Conservation (phyloP, 2,888 invertebrate species). For the Byasa hedistus region DNA sequence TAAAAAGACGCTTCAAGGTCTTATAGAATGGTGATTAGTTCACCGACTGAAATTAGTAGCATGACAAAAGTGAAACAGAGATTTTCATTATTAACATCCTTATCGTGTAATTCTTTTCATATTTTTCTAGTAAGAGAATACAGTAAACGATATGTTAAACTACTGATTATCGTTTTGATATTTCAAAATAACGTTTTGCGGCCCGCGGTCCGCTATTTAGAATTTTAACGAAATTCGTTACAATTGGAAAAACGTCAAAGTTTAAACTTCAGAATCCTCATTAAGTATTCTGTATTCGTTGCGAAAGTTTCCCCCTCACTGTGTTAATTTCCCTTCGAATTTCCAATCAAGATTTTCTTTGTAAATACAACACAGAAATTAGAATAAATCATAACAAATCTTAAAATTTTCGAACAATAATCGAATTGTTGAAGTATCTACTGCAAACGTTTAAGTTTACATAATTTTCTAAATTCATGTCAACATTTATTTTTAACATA, state of each 20-base stretch:
- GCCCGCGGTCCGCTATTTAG: not conserved
- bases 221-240: not conserved
- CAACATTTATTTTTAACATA: too few relatives aligned
- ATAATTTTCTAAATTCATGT: too few relatives aligned
- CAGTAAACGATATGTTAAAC: too few relatives aligned
- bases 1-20: too few relatives aligned
- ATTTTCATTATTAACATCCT: too few relatives aligned
- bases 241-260: not conserved
- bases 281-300: slow-evolving; percentile 6
- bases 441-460: not conserved
- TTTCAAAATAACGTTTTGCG: not conserved
- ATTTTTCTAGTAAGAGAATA: too few relatives aligned
- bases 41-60: too few relatives aligned
- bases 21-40: too few relatives aligned
- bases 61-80: too few relatives aligned
- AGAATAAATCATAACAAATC: not conserved
- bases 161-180: not conserved
- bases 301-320: not conserved
- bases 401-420: not conserved
- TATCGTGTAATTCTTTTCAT: too few relatives aligned
- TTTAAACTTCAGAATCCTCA: not conserved
- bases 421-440: not conserved
- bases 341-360: slow-evolving; percentile 14
- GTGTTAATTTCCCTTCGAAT: slow-evolving; percentile 9
- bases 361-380: not conserved